phyloP scores from a whole-genome alignment of 2,797 vertebrate genomes.

The Girardinus metallicus region DNA sequence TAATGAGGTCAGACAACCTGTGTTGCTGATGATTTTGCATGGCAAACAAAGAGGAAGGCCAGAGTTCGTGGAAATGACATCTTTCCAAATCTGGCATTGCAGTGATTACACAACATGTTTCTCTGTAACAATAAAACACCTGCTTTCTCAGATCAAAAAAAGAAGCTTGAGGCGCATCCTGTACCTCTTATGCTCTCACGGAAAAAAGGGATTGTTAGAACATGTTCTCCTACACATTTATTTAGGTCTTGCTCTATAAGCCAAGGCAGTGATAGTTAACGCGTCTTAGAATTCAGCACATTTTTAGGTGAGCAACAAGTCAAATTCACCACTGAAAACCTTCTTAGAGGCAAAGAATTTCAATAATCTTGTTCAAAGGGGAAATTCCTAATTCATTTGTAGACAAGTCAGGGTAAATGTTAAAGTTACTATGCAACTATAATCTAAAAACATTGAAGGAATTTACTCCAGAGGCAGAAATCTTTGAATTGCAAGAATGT shows the following conservation, averaged over 20 bases:
- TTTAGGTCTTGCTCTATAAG: not conserved
- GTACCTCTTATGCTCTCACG: conserved; percentile 33
- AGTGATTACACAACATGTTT: conserved; percentile 55
- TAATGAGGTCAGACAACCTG: conserved; percentile 16
- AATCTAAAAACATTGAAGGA: not conserved
- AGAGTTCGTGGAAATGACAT: conserved; percentile 33
- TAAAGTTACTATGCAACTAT: not conserved
- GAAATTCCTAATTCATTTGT: not conserved
- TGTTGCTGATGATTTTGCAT: conserved; percentile 63
- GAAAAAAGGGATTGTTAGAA: not conserved
- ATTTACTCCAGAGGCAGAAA: not conserved
- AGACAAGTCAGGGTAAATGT: not conserved
- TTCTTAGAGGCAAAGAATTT: not conserved
- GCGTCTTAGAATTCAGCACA: conserved; percentile 4
- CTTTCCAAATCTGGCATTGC: conserved; percentile 10
- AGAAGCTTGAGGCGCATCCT: conserved; percentile 20
- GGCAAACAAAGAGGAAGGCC: conserved; percentile 61
- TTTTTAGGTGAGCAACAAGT: not conserved
- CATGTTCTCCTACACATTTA: not conserved
- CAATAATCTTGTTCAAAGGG: not conserved
- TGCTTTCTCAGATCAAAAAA: conserved; percentile 11
- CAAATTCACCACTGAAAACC: not conserved
- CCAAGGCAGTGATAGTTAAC: not conserved
- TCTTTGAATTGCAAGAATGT: not conserved
- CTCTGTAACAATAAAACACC: conserved; percentile 40